A percentile compares a stretch with the other conserved stretches of the same genome.
phyloP scores from a whole-genome alignment of 2,797 vertebrate species.

The Alectoris magna region DNA sequence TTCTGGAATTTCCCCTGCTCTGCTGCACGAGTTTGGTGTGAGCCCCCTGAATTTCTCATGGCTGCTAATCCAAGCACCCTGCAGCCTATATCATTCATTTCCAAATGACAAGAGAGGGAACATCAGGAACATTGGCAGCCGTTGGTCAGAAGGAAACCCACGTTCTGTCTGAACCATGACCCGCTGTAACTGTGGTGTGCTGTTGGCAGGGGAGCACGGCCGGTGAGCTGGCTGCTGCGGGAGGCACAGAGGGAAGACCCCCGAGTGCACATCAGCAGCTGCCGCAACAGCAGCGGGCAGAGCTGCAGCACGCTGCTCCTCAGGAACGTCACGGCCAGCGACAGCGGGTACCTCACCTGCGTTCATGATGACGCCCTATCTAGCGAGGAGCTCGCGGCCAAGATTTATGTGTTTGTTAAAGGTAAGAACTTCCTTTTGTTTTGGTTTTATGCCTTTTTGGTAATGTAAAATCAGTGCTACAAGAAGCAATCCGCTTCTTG shows the following conservation, averaged over 20 bases:
- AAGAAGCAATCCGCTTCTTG: neutral
- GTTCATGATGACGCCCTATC: slow-evolving; percentile 1
- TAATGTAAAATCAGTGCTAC: neutral
- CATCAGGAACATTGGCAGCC: rapidly evolving
- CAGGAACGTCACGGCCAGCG: slow-evolving; percentile 66
- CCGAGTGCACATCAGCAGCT: slow-evolving; percentile 71
- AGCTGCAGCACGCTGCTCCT: slow-evolving; percentile 84
- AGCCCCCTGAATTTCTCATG: neutral
- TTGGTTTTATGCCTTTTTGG: rapidly evolving
- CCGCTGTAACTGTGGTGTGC: neutral
- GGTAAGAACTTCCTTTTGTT: slow-evolving; percentile 74
- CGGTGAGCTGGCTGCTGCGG: slow-evolving; percentile 81
- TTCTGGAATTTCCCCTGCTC: neutral
- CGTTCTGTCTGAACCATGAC: neutral
- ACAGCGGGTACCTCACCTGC: slow-evolving; percentile 88
- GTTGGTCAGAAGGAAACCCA: rapidly evolving
- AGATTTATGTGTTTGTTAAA: slow-evolving; percentile 86
- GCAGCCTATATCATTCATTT: neutral
- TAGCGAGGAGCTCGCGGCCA: slow-evolving; percentile 15
- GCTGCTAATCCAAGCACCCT: neutral
- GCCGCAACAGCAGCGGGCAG: slow-evolving; percentile 39
- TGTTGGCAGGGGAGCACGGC: slow-evolving; percentile 80
- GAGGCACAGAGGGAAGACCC: slow-evolving; percentile 45
- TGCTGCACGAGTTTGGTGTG: neutral
- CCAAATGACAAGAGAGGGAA: neutral